Evolutionary conservation across 1,140 invertebrate species (phyloP).

Genomic region (Drosophila ironensis): DNA sequence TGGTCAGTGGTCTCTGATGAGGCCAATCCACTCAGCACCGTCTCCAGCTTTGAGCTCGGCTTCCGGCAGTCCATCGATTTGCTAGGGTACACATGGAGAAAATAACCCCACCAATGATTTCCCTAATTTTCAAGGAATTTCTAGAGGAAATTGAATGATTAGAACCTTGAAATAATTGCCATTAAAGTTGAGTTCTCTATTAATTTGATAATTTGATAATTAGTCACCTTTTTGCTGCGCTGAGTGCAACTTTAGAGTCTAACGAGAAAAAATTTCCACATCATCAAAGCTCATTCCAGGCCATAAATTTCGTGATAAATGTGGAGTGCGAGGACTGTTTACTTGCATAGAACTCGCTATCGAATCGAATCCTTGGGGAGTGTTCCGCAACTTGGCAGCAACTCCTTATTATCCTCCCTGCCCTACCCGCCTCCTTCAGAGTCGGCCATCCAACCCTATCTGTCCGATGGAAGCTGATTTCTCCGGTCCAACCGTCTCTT

Average conservation of each 20-base stretch:
- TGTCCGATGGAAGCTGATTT: constrained; percentile 55
- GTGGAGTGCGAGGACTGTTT: constrained; percentile 35
- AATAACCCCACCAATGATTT: not conserved
- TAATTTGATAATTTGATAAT: not conserved
- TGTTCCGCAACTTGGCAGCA: constrained; percentile 34
- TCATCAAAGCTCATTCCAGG: constrained; percentile 81
- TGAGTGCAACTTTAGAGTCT: constrained; percentile 68
- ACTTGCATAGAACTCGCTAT: constrained; percentile 20
- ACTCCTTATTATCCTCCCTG: constrained; percentile 39
- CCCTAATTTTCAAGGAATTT: too few relatives aligned
- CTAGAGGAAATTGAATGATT: too few relatives aligned
- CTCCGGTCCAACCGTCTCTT: constrained; percentile 14
- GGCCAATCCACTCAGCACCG: constrained; percentile 49
- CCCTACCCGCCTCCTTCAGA: not conserved
- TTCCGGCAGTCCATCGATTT: constrained; percentile 20
- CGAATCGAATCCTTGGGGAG: constrained; percentile 39
- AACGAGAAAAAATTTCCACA: constrained; percentile 81
- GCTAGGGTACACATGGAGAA: constrained; percentile 12
- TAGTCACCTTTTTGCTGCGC: constrained; percentile 8
- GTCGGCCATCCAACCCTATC: constrained; percentile 1
- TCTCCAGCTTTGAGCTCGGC: constrained; percentile 8
- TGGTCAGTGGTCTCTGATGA: constrained; percentile 67
- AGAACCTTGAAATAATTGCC: too few relatives aligned
- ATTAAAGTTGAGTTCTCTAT: not conserved
- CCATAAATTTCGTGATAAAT: constrained; percentile 81